These are phyloP conservation scores for Argyrosomus japonicus DNA, from an alignment of 2,113 vertebrate genomes.

Conservation along the genomic window DNA sequence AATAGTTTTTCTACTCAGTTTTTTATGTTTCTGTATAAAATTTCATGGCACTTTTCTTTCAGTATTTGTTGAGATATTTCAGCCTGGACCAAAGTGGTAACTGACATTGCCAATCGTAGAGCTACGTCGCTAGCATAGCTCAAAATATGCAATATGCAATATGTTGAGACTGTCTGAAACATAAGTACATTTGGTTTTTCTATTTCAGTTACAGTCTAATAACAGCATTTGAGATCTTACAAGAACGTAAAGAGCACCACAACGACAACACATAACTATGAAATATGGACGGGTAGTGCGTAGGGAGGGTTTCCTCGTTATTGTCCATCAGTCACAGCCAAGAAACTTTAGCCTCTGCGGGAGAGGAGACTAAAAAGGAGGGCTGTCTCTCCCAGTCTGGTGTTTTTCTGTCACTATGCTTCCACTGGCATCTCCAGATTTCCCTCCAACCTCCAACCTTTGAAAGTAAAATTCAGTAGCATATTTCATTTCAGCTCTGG, in stretches of 20 bases:
- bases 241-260: constrained; percentile 13
- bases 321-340: constrained; percentile 64
- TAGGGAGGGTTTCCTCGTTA: constrained; percentile 37
- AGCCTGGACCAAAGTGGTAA: neutral
- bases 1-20: too few species aligned
- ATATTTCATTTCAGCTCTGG: constrained; percentile 54
- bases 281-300: constrained; percentile 26
- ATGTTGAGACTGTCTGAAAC: constrained; percentile 16
- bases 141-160: neutral
- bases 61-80: neutral
- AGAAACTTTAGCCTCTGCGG: constrained; percentile 60
- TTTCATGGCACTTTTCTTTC: neutral
- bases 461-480: constrained; percentile 53
- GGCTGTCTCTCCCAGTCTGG: constrained; percentile 36
- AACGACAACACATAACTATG: constrained; percentile 49
- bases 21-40: neutral
- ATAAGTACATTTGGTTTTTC: constrained; percentile 37
- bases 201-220: constrained; percentile 39
- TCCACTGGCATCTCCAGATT: constrained; percentile 29
- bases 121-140: neutral
- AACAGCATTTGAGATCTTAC: constrained; percentile 39
- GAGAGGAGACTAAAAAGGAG: constrained; percentile 45
- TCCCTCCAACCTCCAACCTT: constrained; percentile 35
- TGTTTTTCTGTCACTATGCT: constrained; percentile 53
- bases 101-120: neutral